Base-by-base conservation (phyloP, 2,888 invertebrate species). In the Pammene aurita region DNA sequence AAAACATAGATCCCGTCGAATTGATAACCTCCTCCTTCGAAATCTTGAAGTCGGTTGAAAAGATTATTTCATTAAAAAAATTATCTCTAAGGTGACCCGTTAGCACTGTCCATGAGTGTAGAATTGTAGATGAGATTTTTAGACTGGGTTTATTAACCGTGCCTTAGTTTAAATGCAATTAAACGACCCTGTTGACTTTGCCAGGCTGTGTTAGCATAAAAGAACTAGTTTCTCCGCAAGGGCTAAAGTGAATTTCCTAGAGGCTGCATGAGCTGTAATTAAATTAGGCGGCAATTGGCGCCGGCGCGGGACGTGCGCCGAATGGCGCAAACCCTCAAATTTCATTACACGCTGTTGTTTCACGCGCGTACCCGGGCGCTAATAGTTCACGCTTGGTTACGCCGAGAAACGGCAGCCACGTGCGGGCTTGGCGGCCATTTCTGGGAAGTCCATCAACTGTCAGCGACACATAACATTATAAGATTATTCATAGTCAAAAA, bases 231-330 rank as follows among this genome's bases (percentile, higher is more conserved):
- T 41, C 41, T 26, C 16, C 7, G n/a, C 50, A 52, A 41, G 61
- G 52, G 52, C 16, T 44, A 44, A 77, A 84, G 80, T 78, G 77
- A 83, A 84, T 84, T 85, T 74, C 70, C 77, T 75, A 54, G 76
- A 74, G 79, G 79, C 80, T 85, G 86, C 86, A 84, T 76, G 75
- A 75, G 78, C 78, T 77, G 85, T 88, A 87, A 90, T 89, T 89
- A 84, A 88, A 90, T 91, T 90, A 89, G 86, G 81, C 78, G 84
- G 81, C 85, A 89, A 88, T 89, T 89, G 80, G 79, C 77, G 83
- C 76, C 78, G 77, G 77, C 78, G 73, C 80, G 80, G 83, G 81
- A 89, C 91, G 91, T 91, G 90, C 86, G 82, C 79, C 78, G 90
- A 85, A 90, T 89, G 84, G 85, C 77, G 72, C 76, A 57, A 70